phyloP scores from a whole-genome alignment of 2,797 vertebrate species.

The Pipistrellus nathusii region DNA sequence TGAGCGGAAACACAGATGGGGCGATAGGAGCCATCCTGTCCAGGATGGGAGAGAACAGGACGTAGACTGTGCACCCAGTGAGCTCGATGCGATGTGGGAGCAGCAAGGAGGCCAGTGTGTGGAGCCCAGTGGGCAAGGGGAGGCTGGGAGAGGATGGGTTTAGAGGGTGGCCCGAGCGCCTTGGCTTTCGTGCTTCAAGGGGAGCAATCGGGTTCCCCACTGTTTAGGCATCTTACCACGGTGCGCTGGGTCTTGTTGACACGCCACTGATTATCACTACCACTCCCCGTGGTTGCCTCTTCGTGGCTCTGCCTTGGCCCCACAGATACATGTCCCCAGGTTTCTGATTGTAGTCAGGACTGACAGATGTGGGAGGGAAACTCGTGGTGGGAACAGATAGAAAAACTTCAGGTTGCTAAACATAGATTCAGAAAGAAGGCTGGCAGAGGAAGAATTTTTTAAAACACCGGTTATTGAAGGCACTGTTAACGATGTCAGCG shows the following conservation, averaged over 20 bases:
- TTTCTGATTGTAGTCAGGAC: not conserved
- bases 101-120: not conserved
- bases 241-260: not conserved
- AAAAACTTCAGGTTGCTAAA: not conserved
- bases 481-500: not conserved
- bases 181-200: not conserved
- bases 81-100: too few species aligned
- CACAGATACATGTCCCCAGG: fast-evolving
- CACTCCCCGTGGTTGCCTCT: fast-evolving
- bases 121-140: not conserved
- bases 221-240: not conserved
- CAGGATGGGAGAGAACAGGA: too few species aligned
- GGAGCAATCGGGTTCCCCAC: not conserved
- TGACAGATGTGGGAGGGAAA: not conserved
- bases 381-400: not conserved
- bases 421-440: not conserved
- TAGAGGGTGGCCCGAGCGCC: not conserved
- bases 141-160: not conserved
- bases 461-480: not conserved
- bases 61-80: fast-evolving
- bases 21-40: not conserved
- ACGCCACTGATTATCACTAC: fast-evolving
- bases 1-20: not conserved
- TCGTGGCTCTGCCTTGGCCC: not conserved
- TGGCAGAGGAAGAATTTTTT: not conserved